Percentiles rank a stretch among this genome's conserved stretches.
Conservation (phyloP, 2,797 vertebrate species). For the Arremon aurantiirostris region DNA sequence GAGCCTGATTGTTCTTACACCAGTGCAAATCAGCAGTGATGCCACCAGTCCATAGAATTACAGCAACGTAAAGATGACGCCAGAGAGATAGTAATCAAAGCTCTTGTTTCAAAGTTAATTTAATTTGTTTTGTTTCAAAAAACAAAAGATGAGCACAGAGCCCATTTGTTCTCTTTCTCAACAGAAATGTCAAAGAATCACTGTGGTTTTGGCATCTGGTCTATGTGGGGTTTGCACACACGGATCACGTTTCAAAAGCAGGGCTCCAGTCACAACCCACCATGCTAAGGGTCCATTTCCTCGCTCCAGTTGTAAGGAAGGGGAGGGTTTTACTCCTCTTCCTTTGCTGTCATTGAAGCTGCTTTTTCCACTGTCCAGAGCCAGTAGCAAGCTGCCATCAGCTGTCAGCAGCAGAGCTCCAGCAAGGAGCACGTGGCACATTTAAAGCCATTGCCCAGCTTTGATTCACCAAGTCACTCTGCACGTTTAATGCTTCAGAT, state of each 20-base stretch:
- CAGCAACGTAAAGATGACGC: not conserved
- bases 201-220: not conserved
- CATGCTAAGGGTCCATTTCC: not conserved
- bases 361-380: not conserved
- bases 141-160: not conserved
- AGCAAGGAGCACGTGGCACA: not conserved
- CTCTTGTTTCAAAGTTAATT: not conserved
- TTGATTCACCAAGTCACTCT: not conserved
- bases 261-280: not conserved
- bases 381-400: not conserved
- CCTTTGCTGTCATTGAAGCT: not conserved
- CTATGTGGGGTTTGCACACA: not conserved
- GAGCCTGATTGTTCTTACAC: not conserved
- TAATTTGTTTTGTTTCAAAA: not conserved
- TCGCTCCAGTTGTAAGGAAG: not conserved
- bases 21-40: not conserved
- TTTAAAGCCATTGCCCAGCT: not conserved
- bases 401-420: not conserved
- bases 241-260: not conserved
- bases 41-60: not conserved
- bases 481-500: not conserved
- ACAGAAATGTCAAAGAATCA: not conserved
- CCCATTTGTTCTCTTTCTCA: slow-evolving; percentile 11
- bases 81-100: not conserved
- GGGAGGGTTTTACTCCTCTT: not conserved